These are phyloP conservation scores for Pavo muticus DNA, from an alignment of 2,113 vertebrate species.

Conservation along the genomic window DNA sequence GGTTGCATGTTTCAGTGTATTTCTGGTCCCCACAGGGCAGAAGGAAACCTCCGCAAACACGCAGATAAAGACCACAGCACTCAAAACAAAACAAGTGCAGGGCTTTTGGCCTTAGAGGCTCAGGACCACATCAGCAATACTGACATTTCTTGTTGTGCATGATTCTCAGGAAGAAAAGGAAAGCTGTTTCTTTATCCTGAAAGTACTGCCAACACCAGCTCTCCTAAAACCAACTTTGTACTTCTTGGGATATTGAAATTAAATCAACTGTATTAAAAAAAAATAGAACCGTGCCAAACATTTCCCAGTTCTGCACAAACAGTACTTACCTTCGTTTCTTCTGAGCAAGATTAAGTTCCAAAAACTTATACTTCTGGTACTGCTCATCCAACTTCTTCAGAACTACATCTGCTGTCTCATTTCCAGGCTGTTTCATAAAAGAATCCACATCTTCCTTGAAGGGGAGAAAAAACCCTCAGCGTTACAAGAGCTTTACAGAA, in stretches of 20 bases:
- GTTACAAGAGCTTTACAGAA: slow-evolving; percentile 39
- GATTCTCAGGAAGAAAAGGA: not conserved
- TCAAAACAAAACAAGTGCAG: not conserved
- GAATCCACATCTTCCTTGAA: slow-evolving; percentile 96
- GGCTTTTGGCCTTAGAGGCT: not conserved
- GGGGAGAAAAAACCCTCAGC: slow-evolving; percentile 39
- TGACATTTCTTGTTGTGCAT: not conserved
- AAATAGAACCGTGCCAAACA: not conserved
- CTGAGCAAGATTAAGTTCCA: slow-evolving; percentile 97
- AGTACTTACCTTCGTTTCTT: slow-evolving; percentile 92
- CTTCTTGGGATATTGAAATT: not conserved
- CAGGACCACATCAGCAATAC: not conserved
- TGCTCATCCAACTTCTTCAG: slow-evolving; percentile 95
- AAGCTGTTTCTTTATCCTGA: not conserved
- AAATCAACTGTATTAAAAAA: not conserved
- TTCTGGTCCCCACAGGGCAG: not conserved
- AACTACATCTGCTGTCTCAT: slow-evolving; percentile 92
- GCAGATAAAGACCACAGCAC: accelerated
- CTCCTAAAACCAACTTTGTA: not conserved
- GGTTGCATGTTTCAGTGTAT: not conserved
- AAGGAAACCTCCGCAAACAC: not conserved
- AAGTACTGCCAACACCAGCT: not conserved
- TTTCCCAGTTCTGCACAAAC: slow-evolving; percentile 9
- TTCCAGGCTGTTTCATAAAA: slow-evolving; percentile 96
- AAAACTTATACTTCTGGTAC: slow-evolving; percentile 99